These are phyloP conservation scores for Deilephila elpenor DNA, from an alignment of 2,888 invertebrate species.

Conservation along the genomic window DNA sequence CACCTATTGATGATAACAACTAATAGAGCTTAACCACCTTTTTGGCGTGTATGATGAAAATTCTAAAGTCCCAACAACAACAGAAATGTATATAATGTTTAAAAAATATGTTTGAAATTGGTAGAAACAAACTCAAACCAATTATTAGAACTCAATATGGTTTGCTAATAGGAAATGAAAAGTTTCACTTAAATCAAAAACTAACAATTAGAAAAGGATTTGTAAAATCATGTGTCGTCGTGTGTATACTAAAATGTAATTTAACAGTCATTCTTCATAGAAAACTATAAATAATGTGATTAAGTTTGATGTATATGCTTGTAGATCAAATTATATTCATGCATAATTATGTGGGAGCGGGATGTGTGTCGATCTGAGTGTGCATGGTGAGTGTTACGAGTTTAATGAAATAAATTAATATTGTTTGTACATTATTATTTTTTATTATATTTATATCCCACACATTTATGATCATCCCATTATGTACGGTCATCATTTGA, in stretches of 20 bases:
- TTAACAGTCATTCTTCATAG: background rate
- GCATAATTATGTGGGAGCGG: conserved; percentile 40
- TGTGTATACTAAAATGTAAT: no score
- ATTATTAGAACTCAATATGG: no score
- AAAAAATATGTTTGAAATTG: no score
- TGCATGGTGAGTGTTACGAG: conserved; percentile 49
- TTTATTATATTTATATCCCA: conserved; percentile 37
- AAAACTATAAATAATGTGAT: background rate
- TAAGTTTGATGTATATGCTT: background rate
- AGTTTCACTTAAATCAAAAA: no score
- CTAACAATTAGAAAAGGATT: no score
- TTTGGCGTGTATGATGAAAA: background rate
- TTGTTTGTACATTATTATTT: conserved; percentile 54
- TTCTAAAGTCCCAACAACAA: no score
- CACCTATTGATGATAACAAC: no score
- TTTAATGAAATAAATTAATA: conserved; percentile 65
- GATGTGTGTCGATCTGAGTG: conserved; percentile 56
- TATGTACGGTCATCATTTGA: no score
- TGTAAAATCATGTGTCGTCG: no score
- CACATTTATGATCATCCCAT: background rate
- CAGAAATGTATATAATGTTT: no score
- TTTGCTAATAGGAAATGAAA: no score
- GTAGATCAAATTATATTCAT: background rate
- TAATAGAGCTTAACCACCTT: background rate
- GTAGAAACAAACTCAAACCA: background rate